Conservation (phyloP, 2,113 vertebrate species). For the Eptesicus fuscus region DNA sequence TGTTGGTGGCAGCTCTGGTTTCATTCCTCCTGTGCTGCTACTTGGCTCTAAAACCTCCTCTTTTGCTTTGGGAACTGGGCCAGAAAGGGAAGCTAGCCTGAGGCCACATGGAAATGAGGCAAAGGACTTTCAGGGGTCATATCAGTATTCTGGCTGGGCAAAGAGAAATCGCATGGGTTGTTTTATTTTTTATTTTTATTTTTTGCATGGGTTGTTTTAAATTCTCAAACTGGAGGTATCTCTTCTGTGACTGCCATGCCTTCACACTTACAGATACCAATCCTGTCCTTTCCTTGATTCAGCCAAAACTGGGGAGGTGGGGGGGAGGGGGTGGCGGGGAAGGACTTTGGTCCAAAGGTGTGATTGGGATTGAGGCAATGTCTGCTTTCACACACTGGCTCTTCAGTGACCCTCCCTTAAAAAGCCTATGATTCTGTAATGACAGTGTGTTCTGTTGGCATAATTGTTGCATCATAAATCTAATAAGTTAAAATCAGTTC, state of each 20-base stretch:
- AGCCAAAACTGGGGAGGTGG: neutral
- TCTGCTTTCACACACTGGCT: neutral
- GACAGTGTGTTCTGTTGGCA: neutral
- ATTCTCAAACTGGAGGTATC: neutral
- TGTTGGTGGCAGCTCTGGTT: neutral
- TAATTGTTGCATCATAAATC: neutral
- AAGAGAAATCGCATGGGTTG: neutral
- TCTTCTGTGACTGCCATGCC: neutral
- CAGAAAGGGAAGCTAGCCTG: neutral
- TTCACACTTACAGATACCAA: neutral
- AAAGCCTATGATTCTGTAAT: neutral
- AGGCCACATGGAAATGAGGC: neutral
- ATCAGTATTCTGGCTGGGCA: neutral
- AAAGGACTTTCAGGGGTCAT: neutral
- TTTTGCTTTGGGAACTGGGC: neutral
- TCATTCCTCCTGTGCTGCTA: neutral
- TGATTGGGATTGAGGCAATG: neutral
- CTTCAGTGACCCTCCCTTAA: neutral
- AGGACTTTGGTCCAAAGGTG: neutral
- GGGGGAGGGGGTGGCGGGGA: fast-evolving
- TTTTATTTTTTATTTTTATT: too few relatives aligned
- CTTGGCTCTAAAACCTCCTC: neutral
- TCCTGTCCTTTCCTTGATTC: neutral
- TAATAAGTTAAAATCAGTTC: neutral
- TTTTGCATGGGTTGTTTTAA: neutral